Evolutionary conservation across 2,797 vertebrate species (phyloP), one percentile per base, ranked within the genome.

Genomic region (Peromyscus attwateri): DNA sequence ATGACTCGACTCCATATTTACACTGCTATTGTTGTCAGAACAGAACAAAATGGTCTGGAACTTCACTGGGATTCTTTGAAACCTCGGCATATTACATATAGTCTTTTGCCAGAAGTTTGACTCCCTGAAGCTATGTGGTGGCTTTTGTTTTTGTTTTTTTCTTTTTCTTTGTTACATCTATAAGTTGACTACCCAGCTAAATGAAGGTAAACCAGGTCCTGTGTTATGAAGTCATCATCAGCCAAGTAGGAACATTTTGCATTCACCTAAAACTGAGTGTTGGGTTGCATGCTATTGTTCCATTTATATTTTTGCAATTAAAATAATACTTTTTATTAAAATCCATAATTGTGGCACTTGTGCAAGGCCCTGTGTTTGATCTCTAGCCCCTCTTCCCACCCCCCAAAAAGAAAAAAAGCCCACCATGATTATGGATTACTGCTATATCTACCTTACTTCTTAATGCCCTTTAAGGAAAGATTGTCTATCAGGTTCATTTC

Each of bases 171-270:
- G 83, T 95, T 95, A 46, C 37, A 31, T 84, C 82, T 64, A 3
- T 95, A 88, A 70, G n/a, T 79, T 92, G 79, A 92, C 40, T 68
- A 60, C 71, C 68, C 88, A 95, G 34, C 62, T 85, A 89, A 94
- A 89, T 85, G 83, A 94, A 91, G 76, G 85, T 92, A 96, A 95
- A 97, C 57, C 76, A 97, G 21, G 64, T 13, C n/a, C 23, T 93
- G 60, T n/a, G 31, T 77, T 94, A 84, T 64, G 29, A 91, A 29
- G 88, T 92, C 70, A 68, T 88, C 55, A 73, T 88, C 55, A 73
- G 7, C 89, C 84, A 77, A 89, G 40, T 79, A 95, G 82, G 88
- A 85, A 88, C 19, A n/a, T 68, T 91, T 96, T n/a, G 55, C 34
- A 25, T 19, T 91, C 46, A 29, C 79, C 64, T 84, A 79, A 88